phyloP scores from a whole-genome alignment of 2,797 vertebrate genomes.

The Lateolabrax maculatus region DNA sequence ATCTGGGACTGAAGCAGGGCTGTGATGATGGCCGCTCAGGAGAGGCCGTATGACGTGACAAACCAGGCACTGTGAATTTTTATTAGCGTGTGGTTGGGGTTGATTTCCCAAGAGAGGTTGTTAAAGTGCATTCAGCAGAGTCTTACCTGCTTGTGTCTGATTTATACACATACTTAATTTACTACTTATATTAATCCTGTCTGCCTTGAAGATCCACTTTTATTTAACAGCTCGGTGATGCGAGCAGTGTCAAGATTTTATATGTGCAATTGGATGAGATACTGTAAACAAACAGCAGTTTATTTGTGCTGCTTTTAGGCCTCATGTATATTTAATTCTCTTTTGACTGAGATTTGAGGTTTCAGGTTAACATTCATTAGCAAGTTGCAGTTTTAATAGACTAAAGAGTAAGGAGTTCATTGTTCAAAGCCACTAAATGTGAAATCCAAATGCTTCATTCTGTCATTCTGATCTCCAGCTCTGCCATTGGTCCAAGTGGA shows the following conservation, averaged over 20 bases:
- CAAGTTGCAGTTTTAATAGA: background rate
- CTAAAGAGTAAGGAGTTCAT: background rate
- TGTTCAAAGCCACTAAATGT: background rate
- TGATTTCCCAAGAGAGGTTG: constrained; percentile 56
- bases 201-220: constrained; percentile 10
- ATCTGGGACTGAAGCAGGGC: background rate
- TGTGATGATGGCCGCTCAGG: background rate
- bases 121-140: constrained; percentile 50
- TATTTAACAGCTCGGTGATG: constrained; percentile 22
- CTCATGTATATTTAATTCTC: background rate
- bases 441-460: background rate
- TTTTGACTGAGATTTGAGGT: background rate
- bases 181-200: constrained; percentile 25
- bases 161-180: constrained; percentile 34
- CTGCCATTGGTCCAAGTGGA: constrained; percentile 99
- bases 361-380: background rate
- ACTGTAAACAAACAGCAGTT: constrained; percentile 1
- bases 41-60: background rate
- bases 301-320: background rate
- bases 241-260: background rate
- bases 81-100: constrained; percentile 19
- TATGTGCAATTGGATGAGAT: background rate
- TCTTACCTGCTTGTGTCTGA: constrained; percentile 46
- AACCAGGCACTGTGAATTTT: background rate
- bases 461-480: constrained; percentile 77